Evolutionary conservation across 2,797 vertebrate genomes (phyloP), one percentile per base, ranked within the genome.

Genomic region (Enteromius treurensis): DNA sequence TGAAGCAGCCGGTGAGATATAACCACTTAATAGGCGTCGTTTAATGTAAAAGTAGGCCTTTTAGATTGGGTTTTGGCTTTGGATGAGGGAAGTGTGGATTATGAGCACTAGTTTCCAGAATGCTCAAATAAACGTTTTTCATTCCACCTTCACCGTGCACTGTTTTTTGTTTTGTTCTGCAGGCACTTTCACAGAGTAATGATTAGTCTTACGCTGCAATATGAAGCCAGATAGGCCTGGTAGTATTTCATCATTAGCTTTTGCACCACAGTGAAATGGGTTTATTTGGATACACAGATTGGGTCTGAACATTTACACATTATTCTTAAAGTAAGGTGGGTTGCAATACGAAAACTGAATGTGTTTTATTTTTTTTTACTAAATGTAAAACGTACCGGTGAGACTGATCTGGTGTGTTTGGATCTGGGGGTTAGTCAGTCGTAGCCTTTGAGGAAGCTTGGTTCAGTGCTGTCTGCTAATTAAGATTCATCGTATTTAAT

Each of bases 401-500:
- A 29, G 64, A 51, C 45, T n/a, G 14, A n/a, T 45, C 67, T 4
- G 60, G 74, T 55, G 74, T 74, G 77, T 84, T 55, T 51, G 19
- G 29, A 42, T 79, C 29, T 32, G 7, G 19, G 80, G 53, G 55
- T 84, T 45, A 79, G 29, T 78, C 67, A 40, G 73, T 80, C 8
- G 34, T 71, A 74, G 21, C 80, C 65, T 47, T 81, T 40, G 78
- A 70, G 40, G 37, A 81, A 62, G 29, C 34, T 32, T 42, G 34
- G 67, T 81, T 84, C 32, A 19, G 26, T 69, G 53, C 79, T 64
- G 80, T 86, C 47, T 49, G 15, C 82, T 80, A 62, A 83, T 82
- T 83, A 75, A 55, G 60, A 86, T 65, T 19, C 7, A 8, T 75
- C 73, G 37, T 5, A 58, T 75, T 2, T 32, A 19, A 51, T 45